Base-by-base conservation (phyloP, 2,797 vertebrate species). In the Erithacus rubecula region DNA sequence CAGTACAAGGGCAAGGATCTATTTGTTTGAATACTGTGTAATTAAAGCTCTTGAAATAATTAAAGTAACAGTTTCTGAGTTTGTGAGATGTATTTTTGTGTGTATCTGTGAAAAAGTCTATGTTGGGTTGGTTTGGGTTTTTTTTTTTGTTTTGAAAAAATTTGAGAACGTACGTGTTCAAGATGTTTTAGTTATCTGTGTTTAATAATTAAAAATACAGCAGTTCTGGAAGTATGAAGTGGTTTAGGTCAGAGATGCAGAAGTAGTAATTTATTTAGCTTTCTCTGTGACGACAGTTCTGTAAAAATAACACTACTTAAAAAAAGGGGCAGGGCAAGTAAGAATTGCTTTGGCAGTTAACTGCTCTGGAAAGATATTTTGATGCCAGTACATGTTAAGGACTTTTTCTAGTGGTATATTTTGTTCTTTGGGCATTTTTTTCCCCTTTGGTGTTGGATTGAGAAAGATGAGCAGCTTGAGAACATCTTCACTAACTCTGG, bases 121-220 rank as follows among this genome's bases (percentile, higher is more conserved):
- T 29, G 5, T 43, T 75, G 44, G 10, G 5, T 32, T 47, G 46
- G 41, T 41, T 41, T 41, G 16, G 8, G 0, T 0, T 5, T n/a
- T 59, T 37, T 55, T 37, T 55, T 32, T 27, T 47, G 19, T 69
- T 83, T 70, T 62, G 34, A 80, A 43, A 87, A 56, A 19, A 34
- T 30, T 36, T 79, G 4, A 41, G 22, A 87, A 44, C 5, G 1
- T 67, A 34, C 6, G 19, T 76, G 8, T 87, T 89, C 23, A 78
- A 56, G 56, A 75, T 78, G 39, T 51, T 51, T 0, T 46, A 16
- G 5, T 64, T 65, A 20, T 53, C 24, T 37, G 13, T 71, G 22
- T 20, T 68, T 36, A n/a, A n/a, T n/a, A n/a, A n/a, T n/a, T n/a
- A n/a, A n/a, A n/a, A 84, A 23, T 46, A 27, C 4, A 34, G 15